phyloP scores from a whole-genome alignment of 2,113 vertebrate species.

The Nannobrachium achirus region DNA sequence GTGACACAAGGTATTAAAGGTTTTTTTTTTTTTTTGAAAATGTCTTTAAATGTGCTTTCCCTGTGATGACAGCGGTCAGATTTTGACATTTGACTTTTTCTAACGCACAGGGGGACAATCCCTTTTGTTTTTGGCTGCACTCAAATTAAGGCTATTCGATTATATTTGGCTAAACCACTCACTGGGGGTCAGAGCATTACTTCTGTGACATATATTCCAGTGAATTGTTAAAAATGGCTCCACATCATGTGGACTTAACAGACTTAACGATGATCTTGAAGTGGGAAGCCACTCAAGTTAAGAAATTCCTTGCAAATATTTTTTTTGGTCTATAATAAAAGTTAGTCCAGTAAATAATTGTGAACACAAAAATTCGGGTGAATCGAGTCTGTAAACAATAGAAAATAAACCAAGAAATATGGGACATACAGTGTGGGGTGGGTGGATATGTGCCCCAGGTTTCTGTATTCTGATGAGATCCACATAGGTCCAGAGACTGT shows the following conservation, averaged over 20 bases:
- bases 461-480: constrained; percentile 95
- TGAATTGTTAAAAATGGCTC: constrained; percentile 49
- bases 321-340: background rate
- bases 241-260: constrained; percentile 46
- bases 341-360: background rate
- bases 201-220: constrained; percentile 52
- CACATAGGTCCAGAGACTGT: constrained; percentile 95
- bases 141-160: constrained; percentile 71
- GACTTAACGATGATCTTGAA: constrained; percentile 45
- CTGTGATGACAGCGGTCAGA: constrained; percentile 43
- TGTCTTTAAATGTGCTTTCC: constrained; percentile 52
- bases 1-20: too few relatives aligned
- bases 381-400: too few relatives aligned
- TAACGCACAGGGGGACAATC: constrained; percentile 53
- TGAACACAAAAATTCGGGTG: background rate
- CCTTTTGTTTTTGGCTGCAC: constrained; percentile 37
- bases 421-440: too few relatives aligned
- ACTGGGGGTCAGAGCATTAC: constrained; percentile 43
- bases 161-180: constrained; percentile 58
- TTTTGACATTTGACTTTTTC: constrained; percentile 30
- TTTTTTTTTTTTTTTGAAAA: too few relatives aligned
- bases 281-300: constrained; percentile 51
- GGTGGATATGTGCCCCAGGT: too few relatives aligned
- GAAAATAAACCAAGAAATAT: background rate
- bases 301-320: background rate